Percentiles rank a stretch among this genome's conserved stretches.
These are phyloP conservation scores for Coilia nasus DNA, from an alignment of 2,797 vertebrate genomes.

Conservation along the genomic window DNA sequence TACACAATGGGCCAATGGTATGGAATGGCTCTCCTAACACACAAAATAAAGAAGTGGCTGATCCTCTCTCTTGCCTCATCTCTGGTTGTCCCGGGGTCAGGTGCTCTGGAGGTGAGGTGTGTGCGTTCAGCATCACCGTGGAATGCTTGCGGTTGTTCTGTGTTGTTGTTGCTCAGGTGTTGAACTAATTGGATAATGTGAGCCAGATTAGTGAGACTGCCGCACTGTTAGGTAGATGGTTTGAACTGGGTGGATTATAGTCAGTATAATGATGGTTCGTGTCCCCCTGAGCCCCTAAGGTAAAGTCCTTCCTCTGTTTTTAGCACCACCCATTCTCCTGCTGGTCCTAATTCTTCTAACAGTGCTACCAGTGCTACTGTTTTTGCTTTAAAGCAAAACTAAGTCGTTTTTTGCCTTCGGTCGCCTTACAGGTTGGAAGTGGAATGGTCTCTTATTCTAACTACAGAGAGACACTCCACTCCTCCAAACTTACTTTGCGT, in stretches of 20 bases:
- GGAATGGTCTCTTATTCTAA: too few species aligned
- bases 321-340: not conserved
- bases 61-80: constrained; percentile 35
- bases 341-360: not conserved
- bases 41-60: constrained; percentile 42
- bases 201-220: constrained; percentile 29
- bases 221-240: not conserved
- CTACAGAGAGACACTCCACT: too few species aligned
- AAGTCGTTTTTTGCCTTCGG: too few species aligned
- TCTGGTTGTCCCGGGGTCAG: too few species aligned
- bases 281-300: not conserved
- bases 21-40: constrained; percentile 40
- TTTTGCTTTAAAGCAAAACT: too few species aligned
- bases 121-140: constrained; percentile 31
- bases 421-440: too few species aligned
- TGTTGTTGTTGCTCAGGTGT: constrained; percentile 40
- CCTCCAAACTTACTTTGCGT: too few species aligned
- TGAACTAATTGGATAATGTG: constrained; percentile 44
- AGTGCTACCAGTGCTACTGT: not conserved
- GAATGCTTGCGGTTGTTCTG: constrained; percentile 27
- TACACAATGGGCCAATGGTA: not conserved
- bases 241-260: constrained; percentile 12
- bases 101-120: too few species aligned
- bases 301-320: not conserved
- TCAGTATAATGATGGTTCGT: not conserved